Base-by-base conservation (phyloP, 2,113 vertebrate genomes). In the Eupsittula cactorum region DNA sequence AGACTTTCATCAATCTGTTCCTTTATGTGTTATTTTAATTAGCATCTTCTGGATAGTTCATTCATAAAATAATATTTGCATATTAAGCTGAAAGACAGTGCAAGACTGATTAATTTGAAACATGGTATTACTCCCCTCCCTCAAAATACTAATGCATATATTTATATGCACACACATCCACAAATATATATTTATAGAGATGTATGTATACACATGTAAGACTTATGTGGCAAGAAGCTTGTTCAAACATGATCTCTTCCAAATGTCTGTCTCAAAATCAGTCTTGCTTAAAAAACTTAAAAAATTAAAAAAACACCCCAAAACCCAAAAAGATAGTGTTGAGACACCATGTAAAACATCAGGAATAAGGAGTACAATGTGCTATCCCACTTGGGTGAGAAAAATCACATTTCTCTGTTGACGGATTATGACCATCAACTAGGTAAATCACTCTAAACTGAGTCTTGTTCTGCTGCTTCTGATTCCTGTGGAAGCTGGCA, bases 171-270 rank as follows among this genome's bases (percentile, higher is more conserved):
- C 10, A n/a, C 4, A 70, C 9, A 57, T 17, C 53, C 44, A 65
- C 19, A 27, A 2, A 50, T 2, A 46, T 7, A 2, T n/a, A 33
- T 69, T 65, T 31, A n/a, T 24, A 82, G 27, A 77, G 67, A 63
- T 67, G 68, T 41, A 63, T 1, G 4, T 55, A 70, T 6, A 52
- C 27, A 81, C 31, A 67, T 0, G 0, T 2, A 65, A 14, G n/a
- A 70, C 33, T 78, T 39, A 39, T 2, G 17, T 37, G 27, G 47
- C 75, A 78, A 82, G 63, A 42, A 77, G 41, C 16, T 81, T 71
- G 44, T 50, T 90, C 67, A 68, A 74, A 60, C 24, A 44, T 2
- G 0, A 10, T 17, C 31, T 83, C 76, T 71, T 75, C 42, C 44
- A 63, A 79, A 83, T 6, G 17, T 4, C 69, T 67, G 60, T n/a